A percentile compares a stretch with the other conserved stretches of the same genome.
These are phyloP conservation scores for Melanogrammus aeglefinus DNA, from an alignment of 2,797 vertebrate genomes.

Conservation along the genomic window DNA sequence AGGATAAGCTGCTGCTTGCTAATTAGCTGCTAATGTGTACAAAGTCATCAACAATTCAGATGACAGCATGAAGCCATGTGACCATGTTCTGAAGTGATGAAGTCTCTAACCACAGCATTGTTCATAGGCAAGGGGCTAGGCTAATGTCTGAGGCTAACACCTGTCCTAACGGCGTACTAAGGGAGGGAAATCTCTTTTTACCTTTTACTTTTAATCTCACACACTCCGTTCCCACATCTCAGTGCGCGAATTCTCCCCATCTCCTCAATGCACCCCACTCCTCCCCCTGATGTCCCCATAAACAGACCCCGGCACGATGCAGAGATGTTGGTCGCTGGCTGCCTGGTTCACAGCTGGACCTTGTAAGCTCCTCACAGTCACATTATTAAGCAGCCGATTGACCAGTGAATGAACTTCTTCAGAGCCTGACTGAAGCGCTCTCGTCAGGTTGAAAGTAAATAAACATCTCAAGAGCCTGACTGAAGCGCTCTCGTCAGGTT, in stretches of 20 bases:
- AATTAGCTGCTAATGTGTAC: background rate
- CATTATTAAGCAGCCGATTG: background rate
- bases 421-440: background rate
- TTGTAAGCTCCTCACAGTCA: background rate
- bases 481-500: background rate
- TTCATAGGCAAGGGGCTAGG: conserved; percentile 22
- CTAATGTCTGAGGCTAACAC: conserved; percentile 60
- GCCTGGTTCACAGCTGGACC: no score
- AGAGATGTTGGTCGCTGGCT: background rate
- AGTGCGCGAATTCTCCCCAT: no score
- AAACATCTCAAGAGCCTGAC: background rate
- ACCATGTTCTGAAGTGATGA: conserved; percentile 4
- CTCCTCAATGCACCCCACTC: no score
- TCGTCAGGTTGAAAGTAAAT: background rate
- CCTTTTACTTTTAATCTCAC: background rate
- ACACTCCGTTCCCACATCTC: no score
- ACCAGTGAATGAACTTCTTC: background rate
- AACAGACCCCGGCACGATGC: background rate
- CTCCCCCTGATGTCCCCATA: no score
- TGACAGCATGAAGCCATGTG: background rate
- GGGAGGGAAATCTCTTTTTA: background rate
- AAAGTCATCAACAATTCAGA: conserved; percentile 10
- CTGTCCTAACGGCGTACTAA: conserved; percentile 53
- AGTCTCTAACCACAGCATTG: conserved; percentile 18
- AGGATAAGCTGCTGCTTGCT: background rate